These are phyloP conservation scores for Papilio glaucus DNA, from an alignment of 1,140 invertebrate species.

Conservation along the genomic window DNA sequence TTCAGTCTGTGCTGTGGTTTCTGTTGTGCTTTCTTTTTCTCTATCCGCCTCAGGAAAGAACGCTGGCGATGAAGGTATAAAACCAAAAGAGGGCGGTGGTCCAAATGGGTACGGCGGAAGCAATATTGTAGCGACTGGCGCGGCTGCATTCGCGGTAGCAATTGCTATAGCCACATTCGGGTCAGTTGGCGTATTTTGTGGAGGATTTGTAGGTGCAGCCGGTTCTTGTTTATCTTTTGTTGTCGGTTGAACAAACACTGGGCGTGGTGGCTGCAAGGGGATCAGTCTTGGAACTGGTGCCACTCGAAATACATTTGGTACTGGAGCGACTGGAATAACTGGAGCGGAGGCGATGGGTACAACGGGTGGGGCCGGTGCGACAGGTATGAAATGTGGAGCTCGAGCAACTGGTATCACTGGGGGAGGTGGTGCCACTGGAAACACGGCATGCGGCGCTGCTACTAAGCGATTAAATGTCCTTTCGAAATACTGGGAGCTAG, in stretches of 20 bases:
- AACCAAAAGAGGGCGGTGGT: constrained; percentile 61
- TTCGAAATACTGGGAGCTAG: constrained; percentile 86
- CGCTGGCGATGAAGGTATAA: constrained; percentile 57
- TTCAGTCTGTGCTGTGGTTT: constrained; percentile 49
- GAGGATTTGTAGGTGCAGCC: constrained; percentile 46
- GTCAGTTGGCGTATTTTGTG: constrained; percentile 47
- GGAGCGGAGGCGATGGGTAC: constrained; percentile 49
- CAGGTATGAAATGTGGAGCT: constrained; percentile 42
- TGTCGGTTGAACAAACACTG: constrained; percentile 47
- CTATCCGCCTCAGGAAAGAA: constrained; percentile 52
- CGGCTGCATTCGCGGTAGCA: constrained; percentile 72
- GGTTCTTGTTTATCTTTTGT: constrained; percentile 37
- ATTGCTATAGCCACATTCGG: constrained; percentile 75
- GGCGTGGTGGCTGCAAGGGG: constrained; percentile 11
- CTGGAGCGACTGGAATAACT: constrained; percentile 41
- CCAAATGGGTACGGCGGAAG: constrained; percentile 75
- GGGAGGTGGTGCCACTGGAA: constrained; percentile 54
- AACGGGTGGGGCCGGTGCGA: constrained; percentile 50
- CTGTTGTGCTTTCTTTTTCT: constrained; percentile 61
- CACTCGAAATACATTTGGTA: constrained; percentile 29
- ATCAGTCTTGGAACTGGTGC: neutral
- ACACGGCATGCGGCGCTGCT: constrained; percentile 60
- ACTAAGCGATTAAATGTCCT: constrained; percentile 85
- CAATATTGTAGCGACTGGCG: constrained; percentile 71
- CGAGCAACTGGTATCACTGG: constrained; percentile 44